These are phyloP conservation scores for Apostichopus leukothele DNA, from an alignment of 53 echinoderm and acorn worm species.

Conservation along the genomic window DNA sequence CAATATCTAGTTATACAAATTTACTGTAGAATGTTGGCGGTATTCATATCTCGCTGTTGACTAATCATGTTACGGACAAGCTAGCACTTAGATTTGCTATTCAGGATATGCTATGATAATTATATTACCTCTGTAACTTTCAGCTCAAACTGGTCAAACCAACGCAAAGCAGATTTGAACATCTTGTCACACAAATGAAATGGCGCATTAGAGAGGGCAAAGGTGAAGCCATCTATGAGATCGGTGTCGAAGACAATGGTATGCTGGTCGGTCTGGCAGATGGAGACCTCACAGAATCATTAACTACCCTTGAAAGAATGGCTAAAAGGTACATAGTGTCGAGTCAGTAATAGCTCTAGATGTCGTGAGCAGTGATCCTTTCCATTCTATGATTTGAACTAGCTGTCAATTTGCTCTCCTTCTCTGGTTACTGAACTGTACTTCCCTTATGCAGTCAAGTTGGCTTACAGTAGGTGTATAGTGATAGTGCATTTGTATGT, in stretches of 20 bases:
- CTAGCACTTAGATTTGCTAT: too few relatives aligned
- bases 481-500: too few relatives aligned
- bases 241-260: constrained; percentile 93
- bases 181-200: constrained; percentile 95
- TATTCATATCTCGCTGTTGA: too few relatives aligned
- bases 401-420: too few relatives aligned
- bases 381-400: too few relatives aligned
- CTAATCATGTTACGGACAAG: too few relatives aligned
- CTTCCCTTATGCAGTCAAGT: too few relatives aligned
- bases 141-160: constrained; percentile 95
- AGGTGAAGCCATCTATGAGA: constrained; percentile 99
- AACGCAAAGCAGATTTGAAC: constrained; percentile 85
- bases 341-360: too few relatives aligned
- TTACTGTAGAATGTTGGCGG: not conserved
- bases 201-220: constrained; percentile 92
- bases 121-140: not conserved
- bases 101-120: not conserved
- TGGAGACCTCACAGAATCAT: constrained; percentile 69
- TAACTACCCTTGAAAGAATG: constrained; percentile 83
- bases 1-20: not conserved
- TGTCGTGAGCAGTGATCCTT: too few relatives aligned
- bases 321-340: constrained; percentile 61
- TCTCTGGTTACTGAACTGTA: too few relatives aligned
- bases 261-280: constrained; percentile 82
- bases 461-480: too few relatives aligned